Base-by-base conservation (phyloP, 2,888 invertebrate species). In the Erebia aethiops region DNA sequence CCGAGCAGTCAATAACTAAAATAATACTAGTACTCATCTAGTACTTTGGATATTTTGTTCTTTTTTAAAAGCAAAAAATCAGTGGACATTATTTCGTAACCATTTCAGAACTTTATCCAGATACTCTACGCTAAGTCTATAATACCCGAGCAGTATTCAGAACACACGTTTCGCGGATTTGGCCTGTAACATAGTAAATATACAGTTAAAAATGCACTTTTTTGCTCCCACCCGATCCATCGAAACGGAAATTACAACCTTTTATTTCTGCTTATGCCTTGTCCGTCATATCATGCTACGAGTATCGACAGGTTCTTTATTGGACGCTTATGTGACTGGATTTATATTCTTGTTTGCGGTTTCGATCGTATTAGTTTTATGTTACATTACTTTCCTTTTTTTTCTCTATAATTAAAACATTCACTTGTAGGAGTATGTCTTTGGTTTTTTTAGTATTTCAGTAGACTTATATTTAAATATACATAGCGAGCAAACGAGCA, bases 191-290 rank as follows among this genome's bases (percentile, higher is more conserved):
- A 54, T 16, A 18, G 10, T 54, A 18, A 51, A 35, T 3, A 46
- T 46, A 46, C 57, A 63, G 66, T 69, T 61, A 67, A 63, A 68
- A 67, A 71, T 71, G 67, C 73, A n/a, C 56, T 70, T 74, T 70
- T 74, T 67, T 63, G 62, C 67, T 21, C 11, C 57, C 70, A 69
- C 77, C 74, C 56, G 60, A 71, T 72, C 67, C 54, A 69, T 69
- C 57, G 60, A 65, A 67, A 62, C 67, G 67, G 70, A 68, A 71
- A 68, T 69, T 67, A 35, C 18, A 56, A 43, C 64, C 58, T 70
- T 71, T 64, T 69, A 71, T 71, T 71, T 71, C 57, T 67, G 67
- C 64, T 57, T 67, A 67, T 56, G 54, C 61, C 67, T 67, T 49
- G 61, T 65, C 57, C 43, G 46, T 67, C 58, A 60, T 67, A 67